Base-by-base conservation (phyloP, 1,140 invertebrate genomes). In the Hylaeus volcanicus region DNA sequence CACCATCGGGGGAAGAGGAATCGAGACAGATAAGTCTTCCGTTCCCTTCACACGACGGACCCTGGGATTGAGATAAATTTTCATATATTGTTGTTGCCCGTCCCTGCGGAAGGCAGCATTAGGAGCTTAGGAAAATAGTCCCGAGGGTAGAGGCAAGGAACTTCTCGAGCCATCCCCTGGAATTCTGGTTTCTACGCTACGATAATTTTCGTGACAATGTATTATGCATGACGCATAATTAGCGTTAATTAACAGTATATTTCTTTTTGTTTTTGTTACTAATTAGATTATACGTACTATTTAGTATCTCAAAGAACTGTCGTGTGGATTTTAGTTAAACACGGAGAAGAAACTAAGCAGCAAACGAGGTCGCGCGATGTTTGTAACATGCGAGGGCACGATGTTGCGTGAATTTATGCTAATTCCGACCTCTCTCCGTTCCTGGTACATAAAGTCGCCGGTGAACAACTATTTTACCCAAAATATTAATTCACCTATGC, bases 391-490 rank as follows among this genome's bases (percentile, higher is more conserved):
- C 66, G 58, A 63, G 68, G 6, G 6, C 0, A 41, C 37, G 12
- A 3, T 53, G 14, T 72, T 63, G 48, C 68, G n/a, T 64, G 76
- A 78, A 78, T 72, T 78, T 78, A 71, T 78, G 76, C 48, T 72
- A 61, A 72, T 78, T 48, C 58, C 9, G 55, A 61, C 37, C 66
- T 12, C 66, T n/a, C 37, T 26, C 14, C 14, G 15, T 41, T 14
- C 45, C 58, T 41, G 55, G 43, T 71, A 70, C 66, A 61, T 41
- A 51, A 43, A 51, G 45, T 14, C 6, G 58, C 37, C 45, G 68
- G 45, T 53, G 68, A 72, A 55, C 68, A 12, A 63, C 37, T 48
- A 72, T 72, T 72, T 72, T 63, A 63, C 69, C 76, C 26, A 41
- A 79, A 79, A 64, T 63, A 65, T 73, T 64, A 64, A 63, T 72